phyloP scores from a whole-genome alignment of 2,888 invertebrate species.

The Alentia gelatinosa region DNA sequence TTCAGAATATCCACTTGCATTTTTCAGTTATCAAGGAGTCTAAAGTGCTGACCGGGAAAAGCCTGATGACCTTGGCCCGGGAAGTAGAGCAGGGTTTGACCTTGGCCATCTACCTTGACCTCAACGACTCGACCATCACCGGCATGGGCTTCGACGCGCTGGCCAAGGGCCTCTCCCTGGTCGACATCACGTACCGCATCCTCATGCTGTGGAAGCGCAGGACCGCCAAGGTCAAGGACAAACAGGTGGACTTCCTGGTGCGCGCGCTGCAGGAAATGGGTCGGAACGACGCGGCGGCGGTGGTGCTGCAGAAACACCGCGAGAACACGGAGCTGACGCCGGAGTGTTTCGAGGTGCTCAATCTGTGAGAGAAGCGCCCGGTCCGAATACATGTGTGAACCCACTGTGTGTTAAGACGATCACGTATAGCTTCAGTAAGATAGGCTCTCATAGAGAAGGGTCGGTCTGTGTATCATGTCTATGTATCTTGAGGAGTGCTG shows the following conservation, averaged over 20 bases:
- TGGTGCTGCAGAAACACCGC: slow-evolving; percentile 71
- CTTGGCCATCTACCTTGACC: slow-evolving; percentile 78
- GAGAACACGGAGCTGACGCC: slow-evolving; percentile 75
- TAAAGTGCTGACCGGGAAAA: slow-evolving; percentile 75
- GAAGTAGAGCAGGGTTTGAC: slow-evolving; percentile 78
- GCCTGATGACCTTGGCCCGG: slow-evolving; percentile 75
- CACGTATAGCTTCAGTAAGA: too few species aligned
- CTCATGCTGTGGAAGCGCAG: slow-evolving; percentile 79
- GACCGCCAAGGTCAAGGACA: slow-evolving; percentile 58
- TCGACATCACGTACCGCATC: slow-evolving; percentile 79
- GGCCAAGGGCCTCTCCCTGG: slow-evolving; percentile 76
- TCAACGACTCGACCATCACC: slow-evolving; percentile 79
- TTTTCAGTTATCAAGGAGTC: slow-evolving; percentile 75
- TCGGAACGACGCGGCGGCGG: slow-evolving; percentile 71
- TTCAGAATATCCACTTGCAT: not conserved
- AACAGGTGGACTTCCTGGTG: slow-evolving; percentile 72
- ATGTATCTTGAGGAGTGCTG: too few species aligned
- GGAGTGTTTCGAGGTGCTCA: slow-evolving; percentile 66
- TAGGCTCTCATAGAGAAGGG: too few species aligned
- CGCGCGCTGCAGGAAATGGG: slow-evolving; percentile 75
- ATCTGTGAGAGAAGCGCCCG: too few species aligned
- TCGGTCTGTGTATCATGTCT: too few species aligned
- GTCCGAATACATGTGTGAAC: too few species aligned
- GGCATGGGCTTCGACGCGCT: slow-evolving; percentile 80
- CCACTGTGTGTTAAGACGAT: too few species aligned